Percentiles rank a stretch among this genome's conserved stretches.
Conservation (phyloP, 1,140 invertebrate genomes). For the Nasonia giraulti region DNA sequence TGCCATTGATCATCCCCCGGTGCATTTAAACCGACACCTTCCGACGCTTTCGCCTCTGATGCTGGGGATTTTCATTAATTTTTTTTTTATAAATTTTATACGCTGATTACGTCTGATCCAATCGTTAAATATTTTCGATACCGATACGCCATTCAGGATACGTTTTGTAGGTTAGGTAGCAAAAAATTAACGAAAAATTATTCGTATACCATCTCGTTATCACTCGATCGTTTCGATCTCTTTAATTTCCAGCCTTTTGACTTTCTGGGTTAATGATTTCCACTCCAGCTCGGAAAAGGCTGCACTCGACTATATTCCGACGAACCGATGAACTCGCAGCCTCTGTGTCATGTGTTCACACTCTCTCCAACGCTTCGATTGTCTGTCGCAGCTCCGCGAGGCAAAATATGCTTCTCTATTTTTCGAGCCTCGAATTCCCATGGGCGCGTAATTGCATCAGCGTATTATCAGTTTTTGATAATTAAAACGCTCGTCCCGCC, state of each 20-base stretch:
- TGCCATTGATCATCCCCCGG: not conserved
- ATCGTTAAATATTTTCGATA: too few species aligned
- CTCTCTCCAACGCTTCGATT: not conserved
- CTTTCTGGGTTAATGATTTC: constrained; percentile 64
- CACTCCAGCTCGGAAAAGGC: constrained; percentile 61
- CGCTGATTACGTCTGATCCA: too few species aligned
- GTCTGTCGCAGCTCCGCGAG: not conserved
- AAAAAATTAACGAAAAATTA: not conserved
- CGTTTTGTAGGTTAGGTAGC: too few species aligned
- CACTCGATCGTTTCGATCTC: not conserved
- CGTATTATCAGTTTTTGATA: not conserved
- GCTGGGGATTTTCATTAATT: not conserved
- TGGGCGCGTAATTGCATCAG: not conserved
- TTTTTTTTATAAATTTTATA: not conserved
- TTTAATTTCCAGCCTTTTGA: constrained; percentile 43
- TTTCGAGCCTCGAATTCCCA: not conserved
- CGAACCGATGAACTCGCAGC: constrained; percentile 23
- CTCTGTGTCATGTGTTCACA: not conserved
- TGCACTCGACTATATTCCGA: constrained; percentile 56
- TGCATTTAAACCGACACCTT: not conserved
- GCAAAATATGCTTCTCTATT: not conserved
- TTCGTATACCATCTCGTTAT: not conserved
- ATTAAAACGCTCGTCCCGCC: too few species aligned
- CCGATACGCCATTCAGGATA: too few species aligned
- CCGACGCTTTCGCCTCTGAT: not conserved